Base-by-base conservation (phyloP, 2,888 invertebrate genomes). In the Drosophila affinis region DNA sequence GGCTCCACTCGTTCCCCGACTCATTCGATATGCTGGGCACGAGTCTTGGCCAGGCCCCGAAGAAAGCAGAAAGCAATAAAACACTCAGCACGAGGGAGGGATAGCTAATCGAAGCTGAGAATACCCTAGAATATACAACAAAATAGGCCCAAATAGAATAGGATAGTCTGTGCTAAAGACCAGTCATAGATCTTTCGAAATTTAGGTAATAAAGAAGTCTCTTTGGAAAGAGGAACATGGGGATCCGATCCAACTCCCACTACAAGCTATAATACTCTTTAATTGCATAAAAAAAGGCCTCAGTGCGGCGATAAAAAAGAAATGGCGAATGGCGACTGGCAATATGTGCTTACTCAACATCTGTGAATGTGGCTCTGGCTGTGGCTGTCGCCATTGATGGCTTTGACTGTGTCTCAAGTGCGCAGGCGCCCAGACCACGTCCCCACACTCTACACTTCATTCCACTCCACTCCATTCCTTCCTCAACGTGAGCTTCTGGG, bases 21-120 rank as follows among this genome's bases (percentile, higher is more conserved):
- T 27, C 29, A 46, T 65, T 81, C 53, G 34, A 45, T 29, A 78
- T 81, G 74, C 81, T 51, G 52, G 55, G 53, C 81, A 79, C 72
- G 74, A 55, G 60, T 44, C 64, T 46, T 17, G 10, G 60, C 21
- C 32, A 21, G 47, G 39, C 39, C 39, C 54, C 54, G 48, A 64
- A 69, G 62, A 75, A 70, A 68, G 75, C 65, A 67, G 53, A 52
- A 59, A 63, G 17, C 45, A 53, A 56, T 69, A 56, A 63, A 74
- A 39, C 3, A 39, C 39, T n/a, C 39, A n/a, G 39, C 39, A 14
- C 0, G 9, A 29, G 27, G 7, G 27, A 27, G 6, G 1, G 27
- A 27, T 27, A 39, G 39, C 39, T 1, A 39, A 39, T 39, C 39
- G 39, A 39, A 39, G 39, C 14, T n/a, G 6, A 7, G n/a, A 39